These are phyloP conservation scores for Aporophyla nigra DNA, from an alignment of 2,888 invertebrate genomes.

Conservation along the genomic window DNA sequence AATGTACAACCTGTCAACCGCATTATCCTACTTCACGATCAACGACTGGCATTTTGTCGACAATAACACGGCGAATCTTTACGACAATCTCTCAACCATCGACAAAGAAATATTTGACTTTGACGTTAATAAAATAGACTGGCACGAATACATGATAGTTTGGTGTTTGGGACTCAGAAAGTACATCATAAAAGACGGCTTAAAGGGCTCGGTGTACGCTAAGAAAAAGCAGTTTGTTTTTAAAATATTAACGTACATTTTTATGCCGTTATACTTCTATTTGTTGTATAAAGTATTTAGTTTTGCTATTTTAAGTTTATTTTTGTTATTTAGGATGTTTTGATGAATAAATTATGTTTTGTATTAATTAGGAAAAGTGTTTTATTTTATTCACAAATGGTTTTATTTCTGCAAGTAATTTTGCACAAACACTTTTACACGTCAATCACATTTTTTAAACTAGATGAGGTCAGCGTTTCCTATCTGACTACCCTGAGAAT, in stretches of 20 bases:
- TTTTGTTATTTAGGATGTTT: slow-evolving; percentile 25
- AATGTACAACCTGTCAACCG: slow-evolving; percentile 62
- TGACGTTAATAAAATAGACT: slow-evolving; percentile 62
- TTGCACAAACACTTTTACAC: no score
- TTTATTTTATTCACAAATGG: background rate
- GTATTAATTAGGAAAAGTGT: background rate
- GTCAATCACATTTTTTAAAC: no score
- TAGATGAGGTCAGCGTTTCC: no score
- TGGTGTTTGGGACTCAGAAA: slow-evolving; percentile 70
- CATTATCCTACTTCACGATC: slow-evolving; percentile 59
- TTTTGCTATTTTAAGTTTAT: slow-evolving; percentile 13
- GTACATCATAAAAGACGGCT: slow-evolving; percentile 69
- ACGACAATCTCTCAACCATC: slow-evolving; percentile 50
- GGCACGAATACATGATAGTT: slow-evolving; percentile 53
- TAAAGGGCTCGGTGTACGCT: slow-evolving; percentile 55
- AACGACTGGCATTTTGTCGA: slow-evolving; percentile 70
- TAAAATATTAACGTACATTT: slow-evolving; percentile 25
- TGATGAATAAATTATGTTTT: slow-evolving; percentile 7
- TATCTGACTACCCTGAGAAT: no score
- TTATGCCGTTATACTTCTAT: slow-evolving; percentile 30
- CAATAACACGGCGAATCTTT: slow-evolving; percentile 58
- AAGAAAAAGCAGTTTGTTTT: slow-evolving; percentile 60
- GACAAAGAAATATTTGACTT: slow-evolving; percentile 72
- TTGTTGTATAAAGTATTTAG: slow-evolving; percentile 33
- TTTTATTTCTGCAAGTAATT: no score